Percentiles rank a stretch among this genome's conserved stretches.
These are phyloP conservation scores for Leucoma salicis DNA, from an alignment of 2,888 invertebrate genomes.

Conservation along the genomic window DNA sequence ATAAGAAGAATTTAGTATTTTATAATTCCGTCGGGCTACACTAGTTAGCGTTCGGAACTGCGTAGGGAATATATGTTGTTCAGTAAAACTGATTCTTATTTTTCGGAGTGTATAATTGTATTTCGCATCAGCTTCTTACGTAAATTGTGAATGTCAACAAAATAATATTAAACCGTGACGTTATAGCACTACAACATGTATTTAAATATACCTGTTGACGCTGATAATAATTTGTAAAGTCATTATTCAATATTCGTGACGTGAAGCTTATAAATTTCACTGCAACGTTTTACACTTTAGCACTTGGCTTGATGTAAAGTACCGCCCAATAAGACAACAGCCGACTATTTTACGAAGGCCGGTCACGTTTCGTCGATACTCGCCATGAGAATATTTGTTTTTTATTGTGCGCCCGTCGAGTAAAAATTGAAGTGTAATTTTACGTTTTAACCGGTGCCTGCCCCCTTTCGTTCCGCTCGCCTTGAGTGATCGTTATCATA, in stretches of 20 bases:
- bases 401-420: conserved; percentile 76
- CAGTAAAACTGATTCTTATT: too few species aligned
- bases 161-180: conserved; percentile 39
- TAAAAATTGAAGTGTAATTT: conserved; percentile 81
- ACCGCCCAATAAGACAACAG: conserved; percentile 78
- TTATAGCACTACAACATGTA: conserved; percentile 40
- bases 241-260: conserved; percentile 80
- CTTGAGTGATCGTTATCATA: conserved; percentile 81
- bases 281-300: conserved; percentile 79
- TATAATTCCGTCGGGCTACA: conserved; percentile 57
- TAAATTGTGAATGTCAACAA: conserved; percentile 30
- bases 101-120: too few species aligned
- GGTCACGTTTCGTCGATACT: conserved; percentile 81
- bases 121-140: too few species aligned
- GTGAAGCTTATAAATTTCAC: conserved; percentile 75
- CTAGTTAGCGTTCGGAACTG: conserved; percentile 40
- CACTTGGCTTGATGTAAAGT: conserved; percentile 72
- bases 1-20: conserved; percentile 72
- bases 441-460: conserved; percentile 80
- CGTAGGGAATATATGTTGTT: conserved; percentile 46
- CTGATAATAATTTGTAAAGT: conserved; percentile 65
- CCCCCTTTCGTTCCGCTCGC: conserved; percentile 82
- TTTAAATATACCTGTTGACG: conserved; percentile 57
- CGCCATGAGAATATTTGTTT: conserved; percentile 82
- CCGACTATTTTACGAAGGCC: conserved; percentile 80